A percentile compares a stretch with the other conserved stretches of the same genome.
Conservation (phyloP, 1,140 invertebrate genomes). For the Penaeus vannamei region DNA sequence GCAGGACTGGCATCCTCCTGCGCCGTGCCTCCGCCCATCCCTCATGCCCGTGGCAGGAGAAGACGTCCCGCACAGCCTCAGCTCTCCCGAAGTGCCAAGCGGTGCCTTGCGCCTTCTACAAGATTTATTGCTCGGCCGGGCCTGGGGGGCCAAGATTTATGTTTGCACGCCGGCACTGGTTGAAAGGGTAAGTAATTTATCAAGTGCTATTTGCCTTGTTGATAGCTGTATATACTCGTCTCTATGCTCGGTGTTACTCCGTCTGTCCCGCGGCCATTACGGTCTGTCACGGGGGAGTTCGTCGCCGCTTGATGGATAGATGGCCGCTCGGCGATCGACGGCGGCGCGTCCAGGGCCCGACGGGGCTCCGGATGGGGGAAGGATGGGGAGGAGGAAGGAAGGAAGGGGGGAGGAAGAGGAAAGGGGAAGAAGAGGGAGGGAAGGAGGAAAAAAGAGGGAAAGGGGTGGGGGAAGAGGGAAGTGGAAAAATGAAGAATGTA, state of each 20-base stretch:
- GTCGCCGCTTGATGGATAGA: constrained; percentile 39
- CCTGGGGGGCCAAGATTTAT: constrained; percentile 61
- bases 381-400: no score
- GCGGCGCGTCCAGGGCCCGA: background rate
- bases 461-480: no score
- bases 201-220: constrained; percentile 66
- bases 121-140: constrained; percentile 62
- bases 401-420: no score
- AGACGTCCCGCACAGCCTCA: constrained; percentile 45
- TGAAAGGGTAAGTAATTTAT: constrained; percentile 66
- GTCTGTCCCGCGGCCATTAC: constrained; percentile 58
- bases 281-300: constrained; percentile 52
- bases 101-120: constrained; percentile 61
- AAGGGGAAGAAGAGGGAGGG: no score
- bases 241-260: constrained; percentile 59
- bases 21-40: constrained; percentile 34
- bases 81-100: constrained; percentile 50
- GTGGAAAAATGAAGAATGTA: no score
- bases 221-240: constrained; percentile 63
- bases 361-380: no score
- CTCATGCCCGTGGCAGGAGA: constrained; percentile 43
- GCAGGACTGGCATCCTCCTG: background rate
- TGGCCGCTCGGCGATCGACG: constrained; percentile 26
- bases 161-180: constrained; percentile 64
- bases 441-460: no score